Base-by-base conservation (phyloP, 2,113 vertebrate genomes). In the Anhinga rufa region DNA sequence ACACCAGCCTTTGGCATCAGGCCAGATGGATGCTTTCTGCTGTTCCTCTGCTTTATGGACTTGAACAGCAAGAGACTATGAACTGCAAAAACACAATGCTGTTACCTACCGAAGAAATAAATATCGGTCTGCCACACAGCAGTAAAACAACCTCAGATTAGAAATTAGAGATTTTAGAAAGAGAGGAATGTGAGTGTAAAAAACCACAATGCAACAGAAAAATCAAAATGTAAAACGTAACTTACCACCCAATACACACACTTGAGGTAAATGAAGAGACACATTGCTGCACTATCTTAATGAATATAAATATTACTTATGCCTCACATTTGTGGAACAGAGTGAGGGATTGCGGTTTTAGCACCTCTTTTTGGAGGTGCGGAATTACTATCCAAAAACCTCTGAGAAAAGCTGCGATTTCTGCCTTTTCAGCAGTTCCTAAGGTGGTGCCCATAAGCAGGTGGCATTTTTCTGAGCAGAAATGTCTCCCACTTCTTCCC, bases 1-100 rank as follows among this genome's bases (percentile, higher is more conserved):
- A 81, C 90, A 91, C 66, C 96, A 96, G 96, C 83, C 62, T 44
- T n/a, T 29, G 92, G 96, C 88, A 75, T 28, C 46, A 51, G 91
- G 86, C 88, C 96, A 96, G 58, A 34, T 14, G 86, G 71, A 90
- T 65, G 60, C 46, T 88, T 62, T 40, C 49, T 54, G 57, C 92
- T 87, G 18, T 28, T 93, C 72, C 69, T 95, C 90, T 57, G 46
- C 65, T 90, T 74, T 7, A 51, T 13, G 46, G 77, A 29, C 84
- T 88, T n/a, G 64, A 64, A 65, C 32, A 94, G 42, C 71, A 60
- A 81, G 36, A 70, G 60, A 46, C 62, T 80, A 60, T 3, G 16
- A 42, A 69, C 36, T 38, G 22, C 17, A 61, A 9, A 52, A 87
- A 51, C 66, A 81, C 68, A 82, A 31, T 29, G 7, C 9, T 31